These are phyloP conservation scores for Oscheius sp. DNA, from an alignment of 2,888 invertebrate genomes.

Conservation along the genomic window DNA sequence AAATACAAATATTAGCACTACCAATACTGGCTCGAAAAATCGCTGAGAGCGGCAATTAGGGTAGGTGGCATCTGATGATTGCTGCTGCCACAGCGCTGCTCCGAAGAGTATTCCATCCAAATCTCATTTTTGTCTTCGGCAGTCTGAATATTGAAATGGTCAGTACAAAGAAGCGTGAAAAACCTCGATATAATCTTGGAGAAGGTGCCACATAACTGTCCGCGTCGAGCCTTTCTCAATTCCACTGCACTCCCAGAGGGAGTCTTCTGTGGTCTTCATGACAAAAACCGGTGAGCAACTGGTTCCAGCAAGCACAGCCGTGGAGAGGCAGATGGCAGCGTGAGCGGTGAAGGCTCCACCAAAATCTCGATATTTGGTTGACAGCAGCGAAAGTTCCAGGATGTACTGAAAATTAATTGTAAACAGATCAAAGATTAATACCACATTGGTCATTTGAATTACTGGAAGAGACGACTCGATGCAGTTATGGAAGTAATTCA, in stretches of 20 bases:
- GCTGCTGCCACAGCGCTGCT: too few relatives aligned
- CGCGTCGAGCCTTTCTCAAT: not conserved
- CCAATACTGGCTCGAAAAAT: too few relatives aligned
- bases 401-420: conserved; percentile 12
- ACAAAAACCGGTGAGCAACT: not conserved
- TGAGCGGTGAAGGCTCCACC: conserved; percentile 35
- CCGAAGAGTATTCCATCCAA: too few relatives aligned
- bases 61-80: too few relatives aligned
- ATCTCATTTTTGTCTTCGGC: too few relatives aligned
- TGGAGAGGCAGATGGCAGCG: conserved; percentile 29
- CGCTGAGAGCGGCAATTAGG: too few relatives aligned
- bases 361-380: conserved; percentile 23
- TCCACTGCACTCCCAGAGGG: not conserved
- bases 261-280: conserved; percentile 2
- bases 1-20: too few relatives aligned
- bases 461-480: conserved; percentile 4
- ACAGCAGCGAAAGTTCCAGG: conserved; percentile 27
- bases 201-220: conserved; percentile 14
- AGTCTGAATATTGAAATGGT: too few relatives aligned
- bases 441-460: conserved; percentile 27
- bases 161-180: too few relatives aligned
- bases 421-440: not conserved
- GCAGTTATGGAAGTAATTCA: conserved; percentile 32
- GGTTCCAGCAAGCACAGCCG: not conserved
- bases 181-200: conserved; percentile 2